phyloP scores from a whole-genome alignment of 2,888 invertebrate species.

The Odontomyia ornata region DNA sequence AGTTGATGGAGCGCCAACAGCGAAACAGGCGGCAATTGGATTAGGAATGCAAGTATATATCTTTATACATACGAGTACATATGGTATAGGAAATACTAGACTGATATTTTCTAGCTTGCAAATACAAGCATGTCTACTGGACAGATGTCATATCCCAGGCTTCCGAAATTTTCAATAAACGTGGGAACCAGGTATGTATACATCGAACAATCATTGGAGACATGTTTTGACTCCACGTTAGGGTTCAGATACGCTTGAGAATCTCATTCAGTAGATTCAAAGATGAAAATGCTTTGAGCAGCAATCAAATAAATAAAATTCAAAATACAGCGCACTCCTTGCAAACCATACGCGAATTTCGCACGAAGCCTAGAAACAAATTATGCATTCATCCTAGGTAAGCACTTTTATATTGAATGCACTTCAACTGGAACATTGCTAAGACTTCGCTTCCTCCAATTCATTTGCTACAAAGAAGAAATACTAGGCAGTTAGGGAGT shows the following conservation, averaged over 20 bases:
- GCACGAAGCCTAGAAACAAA: constrained; percentile 8
- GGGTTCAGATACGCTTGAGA: too few relatives aligned
- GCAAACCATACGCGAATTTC: neutral
- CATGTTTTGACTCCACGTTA: too few relatives aligned
- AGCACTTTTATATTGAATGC: constrained; percentile 31
- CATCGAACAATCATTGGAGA: too few relatives aligned
- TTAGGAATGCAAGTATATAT: constrained; percentile 20
- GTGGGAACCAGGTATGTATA: too few relatives aligned
- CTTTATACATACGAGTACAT: constrained; percentile 3
- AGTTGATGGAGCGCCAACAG: constrained; percentile 39
- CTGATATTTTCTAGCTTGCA: neutral
- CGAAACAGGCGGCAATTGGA: constrained; percentile 37
- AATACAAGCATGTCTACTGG: neutral
- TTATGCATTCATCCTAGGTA: neutral
- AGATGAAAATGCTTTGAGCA: too few relatives aligned
- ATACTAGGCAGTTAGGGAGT: neutral
- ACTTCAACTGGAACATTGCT: constrained; percentile 15
- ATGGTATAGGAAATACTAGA: too few relatives aligned
- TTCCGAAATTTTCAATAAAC: neutral
- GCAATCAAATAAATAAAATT: neutral
- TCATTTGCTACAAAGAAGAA: neutral
- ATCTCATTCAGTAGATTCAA: too few relatives aligned
- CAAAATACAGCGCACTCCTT: neutral
- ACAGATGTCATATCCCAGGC: neutral
- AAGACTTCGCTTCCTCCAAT: constrained; percentile 36